Evolutionary conservation across 2,113 vertebrate genomes (phyloP).

Genomic region (Chaetops frenatus): DNA sequence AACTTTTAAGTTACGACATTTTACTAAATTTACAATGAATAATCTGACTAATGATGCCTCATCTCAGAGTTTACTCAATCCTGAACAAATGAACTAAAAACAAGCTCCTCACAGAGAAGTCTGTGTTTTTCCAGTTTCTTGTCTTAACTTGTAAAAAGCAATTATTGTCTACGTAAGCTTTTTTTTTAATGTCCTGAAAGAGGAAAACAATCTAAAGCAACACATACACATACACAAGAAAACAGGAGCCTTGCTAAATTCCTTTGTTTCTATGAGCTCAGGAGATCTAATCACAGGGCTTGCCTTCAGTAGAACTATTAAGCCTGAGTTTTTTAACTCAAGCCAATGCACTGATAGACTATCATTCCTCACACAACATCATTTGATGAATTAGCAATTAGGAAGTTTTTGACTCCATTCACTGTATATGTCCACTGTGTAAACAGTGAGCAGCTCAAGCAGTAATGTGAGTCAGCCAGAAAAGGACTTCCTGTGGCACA

Average conservation of each 20-base stretch:
- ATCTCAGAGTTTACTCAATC: not conserved
- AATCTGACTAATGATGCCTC: not conserved
- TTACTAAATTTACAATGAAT: not conserved
- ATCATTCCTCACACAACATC: not conserved
- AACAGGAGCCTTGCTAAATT: not conserved
- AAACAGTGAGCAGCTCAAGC: not conserved
- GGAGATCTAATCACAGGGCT: not conserved
- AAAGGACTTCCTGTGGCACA: not conserved
- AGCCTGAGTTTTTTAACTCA: not conserved
- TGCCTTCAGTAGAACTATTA: not conserved
- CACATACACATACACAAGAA: not conserved
- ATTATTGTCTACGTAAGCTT: not conserved
- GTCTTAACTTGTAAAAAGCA: not conserved
- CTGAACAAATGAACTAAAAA: conserved; percentile 7
- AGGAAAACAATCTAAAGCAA: not conserved
- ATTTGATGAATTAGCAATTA: not conserved
- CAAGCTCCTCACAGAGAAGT: not conserved
- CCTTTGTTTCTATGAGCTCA: not conserved
- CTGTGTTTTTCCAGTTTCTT: not conserved
- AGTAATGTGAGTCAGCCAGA: not conserved
- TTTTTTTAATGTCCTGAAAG: not conserved
- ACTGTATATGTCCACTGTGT: not conserved
- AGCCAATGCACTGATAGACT: not conserved
- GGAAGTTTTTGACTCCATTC: not conserved
- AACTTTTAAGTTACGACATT: not conserved